phyloP scores from a whole-genome alignment of 2,888 invertebrate species.

The Anodontia alba region DNA sequence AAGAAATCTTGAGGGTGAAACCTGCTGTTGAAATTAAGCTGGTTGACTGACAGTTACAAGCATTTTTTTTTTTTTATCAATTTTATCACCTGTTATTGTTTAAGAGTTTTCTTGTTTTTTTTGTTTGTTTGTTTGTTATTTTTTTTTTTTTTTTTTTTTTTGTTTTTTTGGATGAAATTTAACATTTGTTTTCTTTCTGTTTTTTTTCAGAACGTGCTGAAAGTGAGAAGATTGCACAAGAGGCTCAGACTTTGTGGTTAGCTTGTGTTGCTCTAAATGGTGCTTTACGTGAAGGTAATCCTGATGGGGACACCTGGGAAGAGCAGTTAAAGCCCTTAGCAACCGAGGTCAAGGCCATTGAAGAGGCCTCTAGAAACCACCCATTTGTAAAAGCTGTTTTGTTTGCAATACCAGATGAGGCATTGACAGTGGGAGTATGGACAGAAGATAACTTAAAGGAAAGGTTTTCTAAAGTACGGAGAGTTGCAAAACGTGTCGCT shows the following conservation, averaged over 20 bases:
- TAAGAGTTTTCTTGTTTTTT: too few relatives aligned
- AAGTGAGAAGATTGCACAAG: constrained; percentile 84
- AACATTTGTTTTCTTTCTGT: too few relatives aligned
- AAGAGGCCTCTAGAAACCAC: constrained; percentile 86
- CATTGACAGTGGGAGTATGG: constrained; percentile 92
- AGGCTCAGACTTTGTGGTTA: constrained; percentile 95
- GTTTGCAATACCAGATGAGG: constrained; percentile 91
- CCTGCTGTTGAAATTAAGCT: too few relatives aligned
- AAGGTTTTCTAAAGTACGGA: constrained; percentile 88
- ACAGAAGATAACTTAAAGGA: constrained; percentile 94
- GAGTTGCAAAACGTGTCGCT: constrained; percentile 93
- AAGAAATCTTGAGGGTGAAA: too few relatives aligned
- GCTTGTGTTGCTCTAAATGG: constrained; percentile 95
- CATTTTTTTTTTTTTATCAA: too few relatives aligned
- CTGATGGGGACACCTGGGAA: constrained; percentile 75
- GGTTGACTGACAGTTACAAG: too few relatives aligned
- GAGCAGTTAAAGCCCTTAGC: constrained; percentile 76
- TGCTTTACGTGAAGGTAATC: constrained; percentile 89
- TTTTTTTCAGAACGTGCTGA: constrained; percentile 82
- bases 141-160: too few relatives aligned
- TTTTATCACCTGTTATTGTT: too few relatives aligned
- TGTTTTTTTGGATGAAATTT: too few relatives aligned
- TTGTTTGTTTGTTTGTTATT: too few relatives aligned
- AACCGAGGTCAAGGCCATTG: constrained; percentile 77
- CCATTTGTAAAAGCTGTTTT: constrained; percentile 92